Evolutionary conservation across 2,888 invertebrate genomes (phyloP), one percentile per base, ranked within the genome.

Genomic region (Diarsia brunnea): DNA sequence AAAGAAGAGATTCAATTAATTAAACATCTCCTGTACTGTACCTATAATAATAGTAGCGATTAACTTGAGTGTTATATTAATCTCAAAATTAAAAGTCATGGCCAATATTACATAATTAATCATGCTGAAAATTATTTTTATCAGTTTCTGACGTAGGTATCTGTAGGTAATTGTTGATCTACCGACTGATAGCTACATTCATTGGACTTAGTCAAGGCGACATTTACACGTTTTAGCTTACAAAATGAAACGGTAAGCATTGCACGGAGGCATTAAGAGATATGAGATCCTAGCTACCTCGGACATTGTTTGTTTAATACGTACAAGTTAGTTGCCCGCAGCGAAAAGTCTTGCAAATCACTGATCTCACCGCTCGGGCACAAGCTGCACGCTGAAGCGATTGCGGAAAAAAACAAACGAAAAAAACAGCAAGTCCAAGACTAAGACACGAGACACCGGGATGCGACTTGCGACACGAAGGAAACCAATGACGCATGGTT

Each of bases 101-200:
- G 45, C 19, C 63, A 58, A 12, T 64, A 43, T 24, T 43, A 14
- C n/a, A 16, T n/a, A 65, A 55, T 67, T 24, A 43, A 47, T 11
- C 19, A 53, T 2, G n/a, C 10, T n/a, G 61, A 81, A 81, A 75
- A 60, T 47, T 4, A 60, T 10, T 68, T 64, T 45, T 58, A 47
- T 49, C 55, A 53, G 0, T 24, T 21, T 4, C 19, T 63, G 60
- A 65, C 24, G 21, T 47, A 19, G 21, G 7, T 12, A 38, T 21
- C 3, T 38, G 14, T 38, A 0, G 5, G 5, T 31, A 45, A 11
- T 43, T 16, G 3, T 43, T 4, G 24, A 60, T 31, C 14, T 19
- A 19, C 45, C n/a, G 38, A 38, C 61, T 24, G 79, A 70, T 72
- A n/a, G 12, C 24, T 43, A 47, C 14, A 38, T 60, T 45, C 12